Percentiles rank a stretch among this genome's conserved stretches.
Conservation (phyloP, 2,113 vertebrate genomes). For the Myxocyprinus asiaticus region DNA sequence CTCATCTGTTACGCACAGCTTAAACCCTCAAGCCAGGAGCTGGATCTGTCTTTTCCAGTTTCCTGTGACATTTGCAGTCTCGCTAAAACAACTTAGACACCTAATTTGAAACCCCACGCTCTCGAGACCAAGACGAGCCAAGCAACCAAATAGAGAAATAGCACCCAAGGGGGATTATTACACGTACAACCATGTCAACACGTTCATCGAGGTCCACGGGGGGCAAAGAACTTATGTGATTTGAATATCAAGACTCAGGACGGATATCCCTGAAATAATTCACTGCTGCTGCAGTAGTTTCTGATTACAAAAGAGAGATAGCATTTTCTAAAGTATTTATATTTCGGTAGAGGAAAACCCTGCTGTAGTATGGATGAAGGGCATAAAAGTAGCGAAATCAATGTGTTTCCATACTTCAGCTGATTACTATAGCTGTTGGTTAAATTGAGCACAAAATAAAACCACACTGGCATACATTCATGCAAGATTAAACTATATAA, state of each 20-base stretch:
- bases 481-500: too few relatives aligned
- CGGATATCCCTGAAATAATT: too few relatives aligned
- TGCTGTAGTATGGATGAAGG: too few relatives aligned
- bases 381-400: too few relatives aligned
- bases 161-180: constrained; percentile 35
- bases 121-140: constrained; percentile 19
- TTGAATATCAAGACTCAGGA: neutral
- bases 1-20: constrained; percentile 36
- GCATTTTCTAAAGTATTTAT: too few relatives aligned
- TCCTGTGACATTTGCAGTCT: constrained; percentile 47
- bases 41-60: constrained; percentile 41
- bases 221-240: neutral
- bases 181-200: neutral
- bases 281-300: too few relatives aligned
- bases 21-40: constrained; percentile 43
- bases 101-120: constrained; percentile 46
- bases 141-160: constrained; percentile 14
- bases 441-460: too few relatives aligned
- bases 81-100: constrained; percentile 45
- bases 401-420: too few relatives aligned
- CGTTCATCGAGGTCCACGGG: neutral
- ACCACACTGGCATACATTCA: too few relatives aligned
- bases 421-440: too few relatives aligned
- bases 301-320: too few relatives aligned
- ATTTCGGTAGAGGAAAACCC: too few relatives aligned